Conservation (phyloP, 2,888 invertebrate genomes). For the Folsomia candida region DNA sequence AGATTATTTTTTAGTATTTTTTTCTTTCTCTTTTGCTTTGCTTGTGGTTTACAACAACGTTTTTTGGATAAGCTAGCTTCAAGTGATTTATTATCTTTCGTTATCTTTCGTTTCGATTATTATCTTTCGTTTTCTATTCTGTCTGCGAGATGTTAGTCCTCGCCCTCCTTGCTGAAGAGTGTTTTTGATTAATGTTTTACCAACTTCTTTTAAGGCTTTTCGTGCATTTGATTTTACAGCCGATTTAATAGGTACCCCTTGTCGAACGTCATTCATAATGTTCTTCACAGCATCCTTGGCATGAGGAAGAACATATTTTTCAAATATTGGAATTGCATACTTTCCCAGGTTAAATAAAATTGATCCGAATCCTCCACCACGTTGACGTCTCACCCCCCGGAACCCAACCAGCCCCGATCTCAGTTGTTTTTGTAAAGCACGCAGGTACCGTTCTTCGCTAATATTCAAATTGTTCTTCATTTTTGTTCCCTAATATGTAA, state of each 20-base stretch:
- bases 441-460: not conserved
- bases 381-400: not conserved
- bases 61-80: not conserved
- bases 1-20: not conserved
- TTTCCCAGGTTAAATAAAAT: not conserved
- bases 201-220: constrained; percentile 6
- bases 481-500: not conserved
- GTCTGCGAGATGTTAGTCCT: not conserved
- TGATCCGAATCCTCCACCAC: constrained; percentile 8
- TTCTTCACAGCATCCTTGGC: not conserved
- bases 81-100: not conserved
- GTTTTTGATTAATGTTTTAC: not conserved
- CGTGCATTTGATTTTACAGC: not conserved
- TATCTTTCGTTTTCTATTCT: not conserved
- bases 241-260: not conserved
- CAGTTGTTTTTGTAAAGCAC: not conserved
- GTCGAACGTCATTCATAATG: not conserved
- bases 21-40: not conserved
- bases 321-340: constrained; percentile 5
- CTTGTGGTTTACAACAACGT: not conserved
- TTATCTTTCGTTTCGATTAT: not conserved
- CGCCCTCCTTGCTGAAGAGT: not conserved
- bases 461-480: not conserved
- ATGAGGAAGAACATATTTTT: constrained; percentile 3
- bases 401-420: not conserved